Percentiles rank a stretch among this genome's conserved stretches.
Conservation (phyloP, 2,797 vertebrate species). For the Pantherophis vulpinus region DNA sequence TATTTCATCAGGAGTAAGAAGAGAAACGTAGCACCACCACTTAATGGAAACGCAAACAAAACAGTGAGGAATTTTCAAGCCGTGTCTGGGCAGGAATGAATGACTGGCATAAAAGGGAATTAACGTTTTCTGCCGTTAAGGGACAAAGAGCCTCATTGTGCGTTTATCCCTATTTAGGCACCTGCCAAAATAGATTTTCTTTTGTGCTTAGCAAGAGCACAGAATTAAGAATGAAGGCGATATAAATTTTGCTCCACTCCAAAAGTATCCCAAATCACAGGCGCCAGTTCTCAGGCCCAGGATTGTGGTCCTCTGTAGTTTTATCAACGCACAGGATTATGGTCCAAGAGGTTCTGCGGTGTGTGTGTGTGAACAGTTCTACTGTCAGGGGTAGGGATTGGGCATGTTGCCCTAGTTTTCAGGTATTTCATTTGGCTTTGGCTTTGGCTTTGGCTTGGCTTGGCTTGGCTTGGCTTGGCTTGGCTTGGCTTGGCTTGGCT, state of each 20-base stretch:
- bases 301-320: not conserved
- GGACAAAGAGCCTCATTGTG: not conserved
- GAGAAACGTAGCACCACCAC: not conserved
- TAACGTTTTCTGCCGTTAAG: not conserved
- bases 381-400: not conserved
- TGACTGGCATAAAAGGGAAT: conserved; percentile 5
- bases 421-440: not conserved
- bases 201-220: not conserved
- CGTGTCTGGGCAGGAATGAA: not conserved
- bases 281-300: not conserved
- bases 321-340: not conserved
- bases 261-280: not conserved
- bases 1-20: conserved; percentile 10
- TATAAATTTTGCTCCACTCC: not conserved
- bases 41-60: conserved; percentile 31
- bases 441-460: not conserved
- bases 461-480: no score
- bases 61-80: conserved; percentile 18
- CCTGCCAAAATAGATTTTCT: conserved; percentile 10
- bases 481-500: no score
- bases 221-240: not conserved
- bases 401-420: not conserved
- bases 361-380: not conserved
- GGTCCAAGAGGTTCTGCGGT: not conserved
- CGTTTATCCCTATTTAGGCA: conserved; percentile 18